Percentiles rank a stretch among this genome's conserved stretches.
These are phyloP conservation scores for Malacoraja senta DNA, from an alignment of 2,797 vertebrate genomes.

Conservation along the genomic window DNA sequence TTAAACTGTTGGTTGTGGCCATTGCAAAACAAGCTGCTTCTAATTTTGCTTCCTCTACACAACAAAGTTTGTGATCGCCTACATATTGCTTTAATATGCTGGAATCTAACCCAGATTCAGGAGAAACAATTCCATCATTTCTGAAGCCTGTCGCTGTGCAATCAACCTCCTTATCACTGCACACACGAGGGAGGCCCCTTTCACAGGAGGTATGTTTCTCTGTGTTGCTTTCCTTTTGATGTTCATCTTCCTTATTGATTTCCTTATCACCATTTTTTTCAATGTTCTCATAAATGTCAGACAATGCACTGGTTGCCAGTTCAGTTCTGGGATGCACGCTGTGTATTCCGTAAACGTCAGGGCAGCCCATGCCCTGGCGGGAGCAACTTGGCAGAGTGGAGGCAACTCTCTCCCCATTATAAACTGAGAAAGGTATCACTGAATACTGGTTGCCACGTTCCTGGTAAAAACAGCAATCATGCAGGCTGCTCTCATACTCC, in stretches of 20 bases:
- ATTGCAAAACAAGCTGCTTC: constrained; percentile 47
- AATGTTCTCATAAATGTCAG: constrained; percentile 56
- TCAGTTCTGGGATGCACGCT: constrained; percentile 53
- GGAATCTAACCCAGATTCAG: constrained; percentile 68
- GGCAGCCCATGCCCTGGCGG: constrained; percentile 53
- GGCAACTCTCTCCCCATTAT: constrained; percentile 57
- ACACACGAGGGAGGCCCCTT: constrained; percentile 53
- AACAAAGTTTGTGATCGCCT: constrained; percentile 64
- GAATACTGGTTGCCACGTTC: constrained; percentile 80
- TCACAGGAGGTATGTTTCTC: constrained; percentile 55
- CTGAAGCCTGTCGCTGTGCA: constrained; percentile 61
- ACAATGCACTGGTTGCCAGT: constrained; percentile 48
- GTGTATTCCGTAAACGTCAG: constrained; percentile 56
- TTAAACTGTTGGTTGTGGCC: constrained; percentile 2
- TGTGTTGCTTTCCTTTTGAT: constrained; percentile 48
- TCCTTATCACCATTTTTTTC: constrained; percentile 52
- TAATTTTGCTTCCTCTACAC: constrained; percentile 71
- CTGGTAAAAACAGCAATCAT: constrained; percentile 83
- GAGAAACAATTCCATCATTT: constrained; percentile 33
- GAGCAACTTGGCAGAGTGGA: constrained; percentile 57
- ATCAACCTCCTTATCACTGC: constrained; percentile 64
- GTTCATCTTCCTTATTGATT: constrained; percentile 46
- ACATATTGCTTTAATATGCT: constrained; percentile 61
- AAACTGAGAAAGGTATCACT: constrained; percentile 76
- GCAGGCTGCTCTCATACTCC: constrained; percentile 69